Conservation (phyloP, 2,113 vertebrate genomes). For the Gnathonemus longibarbis region DNA sequence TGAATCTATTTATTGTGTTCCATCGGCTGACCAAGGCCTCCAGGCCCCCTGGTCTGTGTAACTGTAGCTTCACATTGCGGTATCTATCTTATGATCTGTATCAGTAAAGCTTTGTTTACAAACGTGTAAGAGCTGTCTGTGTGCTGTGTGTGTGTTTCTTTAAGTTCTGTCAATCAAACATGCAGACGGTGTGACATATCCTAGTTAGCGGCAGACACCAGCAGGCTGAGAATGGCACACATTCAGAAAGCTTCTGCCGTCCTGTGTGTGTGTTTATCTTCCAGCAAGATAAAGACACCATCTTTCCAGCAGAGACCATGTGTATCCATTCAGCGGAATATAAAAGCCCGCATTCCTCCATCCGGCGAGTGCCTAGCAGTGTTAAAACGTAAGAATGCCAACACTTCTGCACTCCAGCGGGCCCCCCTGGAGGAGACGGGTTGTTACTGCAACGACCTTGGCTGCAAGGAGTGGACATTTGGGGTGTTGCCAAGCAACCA, state of each 20-base stretch:
- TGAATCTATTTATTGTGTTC: constrained; percentile 98
- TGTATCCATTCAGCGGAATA: background rate
- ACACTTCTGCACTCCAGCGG: constrained; percentile 30
- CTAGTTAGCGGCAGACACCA: background rate
- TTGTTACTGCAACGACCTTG: constrained; percentile 24
- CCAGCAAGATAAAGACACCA: constrained; percentile 11
- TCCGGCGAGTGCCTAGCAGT: background rate
- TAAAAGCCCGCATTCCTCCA: background rate
- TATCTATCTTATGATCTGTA: constrained; percentile 91
- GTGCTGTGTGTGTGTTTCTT: constrained; percentile 31
- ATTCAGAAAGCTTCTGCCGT: background rate
- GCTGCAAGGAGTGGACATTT: constrained; percentile 25
- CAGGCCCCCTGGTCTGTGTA: constrained; percentile 82
- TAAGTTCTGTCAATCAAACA: background rate
- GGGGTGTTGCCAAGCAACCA: constrained; percentile 40
- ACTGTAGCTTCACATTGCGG: constrained; percentile 89
- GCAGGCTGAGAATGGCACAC: constrained; percentile 18
- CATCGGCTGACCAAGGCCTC: constrained; percentile 86
- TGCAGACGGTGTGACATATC: background rate
- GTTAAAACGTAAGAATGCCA: background rate
- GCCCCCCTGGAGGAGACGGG: constrained; percentile 40
- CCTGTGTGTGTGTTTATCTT: constrained; percentile 2
- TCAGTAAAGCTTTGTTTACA: constrained; percentile 96
- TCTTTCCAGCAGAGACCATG: background rate
- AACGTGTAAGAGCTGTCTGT: constrained; percentile 49